Percentiles rank a stretch among this genome's conserved stretches.
These are phyloP conservation scores for Ophion ellenae DNA, from an alignment of 2,888 invertebrate genomes.

Conservation along the genomic window DNA sequence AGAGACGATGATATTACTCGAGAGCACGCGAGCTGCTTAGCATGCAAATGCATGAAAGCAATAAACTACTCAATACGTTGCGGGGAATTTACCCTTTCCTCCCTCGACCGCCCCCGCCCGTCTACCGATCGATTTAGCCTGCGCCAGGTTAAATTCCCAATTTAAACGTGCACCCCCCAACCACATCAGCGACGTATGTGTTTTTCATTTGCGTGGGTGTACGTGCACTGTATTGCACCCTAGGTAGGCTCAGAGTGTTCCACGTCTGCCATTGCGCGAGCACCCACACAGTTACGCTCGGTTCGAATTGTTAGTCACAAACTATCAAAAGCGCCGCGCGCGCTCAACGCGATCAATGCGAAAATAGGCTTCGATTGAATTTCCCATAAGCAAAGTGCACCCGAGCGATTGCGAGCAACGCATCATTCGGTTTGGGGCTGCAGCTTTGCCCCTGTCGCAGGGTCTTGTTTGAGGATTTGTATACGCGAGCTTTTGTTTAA, in stretches of 20 bases:
- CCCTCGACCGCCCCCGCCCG: constrained; percentile 7
- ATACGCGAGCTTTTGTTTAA: too few species aligned
- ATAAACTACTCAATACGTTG: constrained; percentile 84
- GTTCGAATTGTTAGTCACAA: constrained; percentile 39
- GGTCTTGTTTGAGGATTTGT: too few species aligned
- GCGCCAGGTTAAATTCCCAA: constrained; percentile 75
- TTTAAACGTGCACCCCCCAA: constrained; percentile 73
- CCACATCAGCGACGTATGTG: constrained; percentile 50
- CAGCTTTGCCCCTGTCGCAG: too few species aligned
- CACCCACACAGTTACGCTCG: constrained; percentile 16
- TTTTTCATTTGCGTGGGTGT: constrained; percentile 40
- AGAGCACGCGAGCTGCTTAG: constrained; percentile 83
- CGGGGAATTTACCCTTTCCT: constrained; percentile 78
- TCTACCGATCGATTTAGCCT: constrained; percentile 80
- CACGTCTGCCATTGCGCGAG: not conserved
- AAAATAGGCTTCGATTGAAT: constrained; percentile 60
- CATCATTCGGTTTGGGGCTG: too few species aligned
- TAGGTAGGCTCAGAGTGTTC: too few species aligned
- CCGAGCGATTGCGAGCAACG: not conserved
- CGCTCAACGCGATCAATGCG: constrained; percentile 44
- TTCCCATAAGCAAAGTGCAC: constrained; percentile 41
- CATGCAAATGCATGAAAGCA: constrained; percentile 84
- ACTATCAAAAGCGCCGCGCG: constrained; percentile 29
- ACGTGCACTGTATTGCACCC: not conserved
- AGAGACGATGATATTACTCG: constrained; percentile 83